Percentiles rank a stretch among this genome's conserved stretches.
Evolutionary conservation across 1,140 invertebrate species (phyloP).

Genomic region (Ladona fulva): DNA sequence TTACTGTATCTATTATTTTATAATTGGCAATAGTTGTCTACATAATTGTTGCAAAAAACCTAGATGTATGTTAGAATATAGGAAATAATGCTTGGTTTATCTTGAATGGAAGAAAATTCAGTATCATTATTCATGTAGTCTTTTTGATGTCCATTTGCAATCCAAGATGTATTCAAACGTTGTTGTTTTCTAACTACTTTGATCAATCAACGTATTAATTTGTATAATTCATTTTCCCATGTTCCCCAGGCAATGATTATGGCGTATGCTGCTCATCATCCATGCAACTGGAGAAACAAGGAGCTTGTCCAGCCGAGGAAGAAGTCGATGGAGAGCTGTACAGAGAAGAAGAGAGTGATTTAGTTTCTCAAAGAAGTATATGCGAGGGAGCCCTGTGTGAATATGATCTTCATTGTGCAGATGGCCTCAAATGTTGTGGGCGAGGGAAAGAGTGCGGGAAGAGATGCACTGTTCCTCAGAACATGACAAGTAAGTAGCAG

Average conservation of each 20-base stretch:
- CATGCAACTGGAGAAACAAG: constrained; percentile 60
- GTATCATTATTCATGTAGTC: too few species aligned
- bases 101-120: too few species aligned
- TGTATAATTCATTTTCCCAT: too few species aligned
- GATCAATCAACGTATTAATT: too few species aligned
- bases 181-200: too few species aligned
- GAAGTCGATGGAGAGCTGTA: constrained; percentile 39
- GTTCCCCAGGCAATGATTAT: constrained; percentile 65
- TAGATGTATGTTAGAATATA: too few species aligned
- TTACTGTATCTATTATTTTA: too few species aligned
- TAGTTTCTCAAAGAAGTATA: neutral
- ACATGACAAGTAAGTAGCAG: constrained; percentile 46
- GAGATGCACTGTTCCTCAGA: constrained; percentile 55
- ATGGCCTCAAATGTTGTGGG: constrained; percentile 69
- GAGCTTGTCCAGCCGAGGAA: constrained; percentile 53
- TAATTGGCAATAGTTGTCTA: too few species aligned
- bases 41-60: too few species aligned
- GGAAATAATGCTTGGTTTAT: too few species aligned
- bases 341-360: neutral
- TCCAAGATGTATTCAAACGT: too few species aligned
- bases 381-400: constrained; percentile 47
- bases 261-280: constrained; percentile 77
- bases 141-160: too few species aligned
- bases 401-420: constrained; percentile 69
- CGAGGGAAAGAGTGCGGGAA: constrained; percentile 54